These are phyloP conservation scores for Agrotis clavis DNA, from an alignment of 2,888 invertebrate genomes.

Conservation along the genomic window DNA sequence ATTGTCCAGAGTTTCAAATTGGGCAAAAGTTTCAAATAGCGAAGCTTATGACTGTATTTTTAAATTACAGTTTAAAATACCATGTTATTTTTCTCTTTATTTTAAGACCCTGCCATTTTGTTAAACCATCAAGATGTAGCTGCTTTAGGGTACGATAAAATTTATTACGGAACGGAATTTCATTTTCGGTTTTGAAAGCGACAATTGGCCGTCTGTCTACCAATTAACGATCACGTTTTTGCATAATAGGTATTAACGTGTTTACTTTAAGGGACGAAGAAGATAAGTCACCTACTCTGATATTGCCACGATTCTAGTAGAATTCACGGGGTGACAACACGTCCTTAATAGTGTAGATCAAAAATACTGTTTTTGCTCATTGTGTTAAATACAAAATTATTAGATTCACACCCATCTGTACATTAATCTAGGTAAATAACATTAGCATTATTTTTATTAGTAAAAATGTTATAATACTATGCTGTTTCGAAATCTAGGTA, in stretches of 20 bases:
- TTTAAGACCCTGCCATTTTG: neutral
- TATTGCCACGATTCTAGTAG: neutral
- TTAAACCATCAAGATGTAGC: neutral
- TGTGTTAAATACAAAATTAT: neutral
- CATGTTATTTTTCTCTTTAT: neutral
- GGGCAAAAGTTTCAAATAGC: slow-evolving; percentile 6
- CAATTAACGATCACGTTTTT: slow-evolving; percentile 23
- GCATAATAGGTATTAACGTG: slow-evolving; percentile 18
- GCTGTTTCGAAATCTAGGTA: neutral
- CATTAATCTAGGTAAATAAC: neutral
- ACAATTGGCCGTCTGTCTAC: neutral
- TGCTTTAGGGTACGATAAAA: neutral
- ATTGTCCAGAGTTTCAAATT: slow-evolving; percentile 25
- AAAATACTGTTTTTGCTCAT: neutral
- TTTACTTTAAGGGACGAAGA: slow-evolving; percentile 11
- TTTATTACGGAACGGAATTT: slow-evolving; percentile 14
- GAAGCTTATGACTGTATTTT: neutral
- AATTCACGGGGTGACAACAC: neutral
- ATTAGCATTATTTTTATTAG: too few relatives aligned
- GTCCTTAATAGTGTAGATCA: neutral
- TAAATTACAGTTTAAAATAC: neutral
- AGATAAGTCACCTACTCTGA: neutral
- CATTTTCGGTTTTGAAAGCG: slow-evolving; percentile 7
- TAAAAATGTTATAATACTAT: neutral
- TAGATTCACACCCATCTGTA: neutral